Percentiles rank a stretch among this genome's conserved stretches.
Conservation (phyloP, 2,888 invertebrate species). For the Ophion costatus region DNA sequence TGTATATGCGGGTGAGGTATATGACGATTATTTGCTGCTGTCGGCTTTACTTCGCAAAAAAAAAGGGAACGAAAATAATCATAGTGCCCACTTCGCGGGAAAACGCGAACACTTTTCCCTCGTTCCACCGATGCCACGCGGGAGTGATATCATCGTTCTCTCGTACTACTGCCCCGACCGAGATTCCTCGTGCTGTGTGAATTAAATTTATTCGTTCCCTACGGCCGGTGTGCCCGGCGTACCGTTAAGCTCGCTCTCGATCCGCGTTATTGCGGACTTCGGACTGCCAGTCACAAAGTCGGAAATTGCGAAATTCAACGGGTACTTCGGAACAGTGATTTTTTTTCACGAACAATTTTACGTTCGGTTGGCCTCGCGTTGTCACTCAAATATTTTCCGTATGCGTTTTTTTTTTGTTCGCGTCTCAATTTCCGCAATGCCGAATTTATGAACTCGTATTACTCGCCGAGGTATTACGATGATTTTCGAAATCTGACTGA, state of each 20-base stretch:
- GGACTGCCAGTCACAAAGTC: conserved; percentile 42
- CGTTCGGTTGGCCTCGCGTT: conserved; percentile 2
- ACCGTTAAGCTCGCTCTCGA: conserved; percentile 57
- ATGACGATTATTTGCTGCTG: conserved; percentile 58
- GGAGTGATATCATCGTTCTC: conserved; percentile 65
- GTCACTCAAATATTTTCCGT: conserved; percentile 8
- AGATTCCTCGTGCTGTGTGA: conserved; percentile 60
- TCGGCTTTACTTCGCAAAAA: conserved; percentile 52
- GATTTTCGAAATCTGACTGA: conserved; percentile 1
- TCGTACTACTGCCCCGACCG: conserved; percentile 48
- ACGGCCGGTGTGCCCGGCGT: conserved; percentile 55
- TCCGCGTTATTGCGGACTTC: conserved; percentile 45
- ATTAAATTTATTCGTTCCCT: conserved; percentile 68
- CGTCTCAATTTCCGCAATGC: neutral
- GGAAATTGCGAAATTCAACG: conserved; percentile 51
- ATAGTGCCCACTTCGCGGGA: conserved; percentile 30
- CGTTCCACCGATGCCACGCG: conserved; percentile 32
- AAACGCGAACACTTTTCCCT: conserved; percentile 39
- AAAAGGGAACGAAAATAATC: conserved; percentile 21
- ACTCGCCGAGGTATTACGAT: conserved; percentile 3
- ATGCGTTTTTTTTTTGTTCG: neutral
- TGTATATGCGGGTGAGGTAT: conserved; percentile 75
- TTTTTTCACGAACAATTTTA: conserved; percentile 18
- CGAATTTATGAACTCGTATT: conserved; percentile 8
- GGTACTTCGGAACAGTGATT: neutral